phyloP scores from a whole-genome alignment of 2,797 vertebrate genomes.

The Iguana delicatissima region DNA sequence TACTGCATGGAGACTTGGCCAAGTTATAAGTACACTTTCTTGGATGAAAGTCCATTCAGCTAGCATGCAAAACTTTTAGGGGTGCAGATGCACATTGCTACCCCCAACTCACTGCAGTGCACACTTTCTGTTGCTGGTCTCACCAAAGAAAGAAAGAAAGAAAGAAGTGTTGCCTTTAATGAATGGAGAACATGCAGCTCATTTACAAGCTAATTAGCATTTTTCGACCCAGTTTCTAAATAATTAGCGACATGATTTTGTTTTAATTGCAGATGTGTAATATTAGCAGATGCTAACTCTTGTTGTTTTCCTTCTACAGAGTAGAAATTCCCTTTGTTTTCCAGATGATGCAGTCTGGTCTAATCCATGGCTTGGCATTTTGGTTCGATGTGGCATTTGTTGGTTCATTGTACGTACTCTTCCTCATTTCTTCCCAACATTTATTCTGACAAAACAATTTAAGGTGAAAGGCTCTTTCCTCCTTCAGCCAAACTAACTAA shows the following conservation, averaged over 20 bases:
- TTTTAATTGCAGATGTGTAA: neutral
- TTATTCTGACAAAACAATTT: neutral
- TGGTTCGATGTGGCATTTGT: conserved; percentile 88
- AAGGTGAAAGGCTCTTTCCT: neutral
- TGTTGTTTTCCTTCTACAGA: conserved; percentile 72
- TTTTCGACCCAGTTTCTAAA: neutral
- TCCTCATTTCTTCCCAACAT: neutral
- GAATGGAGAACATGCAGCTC: neutral
- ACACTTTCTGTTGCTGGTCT: neutral
- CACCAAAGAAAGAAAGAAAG: too few species aligned
- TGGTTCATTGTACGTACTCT: conserved; percentile 80
- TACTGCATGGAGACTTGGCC: too few species aligned
- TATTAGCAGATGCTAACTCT: neutral
- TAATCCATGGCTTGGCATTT: conserved; percentile 86
- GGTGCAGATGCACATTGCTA: too few species aligned
- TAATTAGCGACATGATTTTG: neutral
- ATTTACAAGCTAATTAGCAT: neutral
- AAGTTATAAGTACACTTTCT: neutral
- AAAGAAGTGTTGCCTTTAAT: neutral
- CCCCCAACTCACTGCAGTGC: neutral
- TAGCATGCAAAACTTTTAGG: neutral
- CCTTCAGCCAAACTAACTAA: neutral
- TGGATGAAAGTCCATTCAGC: neutral
- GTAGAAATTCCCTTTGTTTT: conserved; percentile 88
- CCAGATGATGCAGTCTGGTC: conserved; percentile 82